A percentile compares a stretch with the other conserved stretches of the same genome.
These are phyloP conservation scores for Chinchilla lanigera DNA, from an alignment of 2,113 vertebrate genomes.

Conservation along the genomic window DNA sequence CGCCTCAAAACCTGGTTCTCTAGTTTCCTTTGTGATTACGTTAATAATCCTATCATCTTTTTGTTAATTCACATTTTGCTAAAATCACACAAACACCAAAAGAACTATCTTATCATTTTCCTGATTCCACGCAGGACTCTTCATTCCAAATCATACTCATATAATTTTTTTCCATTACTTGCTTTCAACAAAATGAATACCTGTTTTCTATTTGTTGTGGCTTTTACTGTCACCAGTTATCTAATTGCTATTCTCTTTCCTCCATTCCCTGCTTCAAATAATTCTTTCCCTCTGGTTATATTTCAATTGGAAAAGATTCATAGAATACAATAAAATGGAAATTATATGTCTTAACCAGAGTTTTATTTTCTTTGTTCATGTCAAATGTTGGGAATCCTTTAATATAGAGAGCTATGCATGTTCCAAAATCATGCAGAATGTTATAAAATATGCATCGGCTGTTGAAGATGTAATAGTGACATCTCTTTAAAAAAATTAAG, in stretches of 20 bases:
- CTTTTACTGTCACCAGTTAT: background rate
- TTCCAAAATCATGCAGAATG: background rate
- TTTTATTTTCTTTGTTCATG: slow-evolving; percentile 36
- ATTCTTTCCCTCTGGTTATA: background rate
- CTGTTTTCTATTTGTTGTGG: background rate
- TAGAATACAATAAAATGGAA: background rate
- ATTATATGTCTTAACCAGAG: background rate
- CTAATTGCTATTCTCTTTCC: background rate
- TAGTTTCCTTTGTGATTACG: background rate
- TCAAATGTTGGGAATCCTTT: background rate
- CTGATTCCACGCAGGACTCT: background rate
- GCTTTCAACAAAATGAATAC: background rate
- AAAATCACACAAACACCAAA: background rate
- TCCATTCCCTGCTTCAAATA: background rate
- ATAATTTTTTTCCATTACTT: background rate
- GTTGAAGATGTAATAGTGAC: background rate
- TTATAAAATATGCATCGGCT: background rate
- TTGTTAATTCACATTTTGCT: background rate
- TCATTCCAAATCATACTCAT: background rate
- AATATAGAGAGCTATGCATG: background rate
- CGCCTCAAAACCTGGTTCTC: background rate
- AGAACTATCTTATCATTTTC: background rate
- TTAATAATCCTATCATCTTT: background rate
- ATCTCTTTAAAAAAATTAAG: slow-evolving; percentile 25
- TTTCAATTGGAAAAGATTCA: slow-evolving; percentile 40